Evolutionary conservation across 2,888 invertebrate genomes (phyloP).

Genomic region (Spatulosminthurus flaviceps): DNA sequence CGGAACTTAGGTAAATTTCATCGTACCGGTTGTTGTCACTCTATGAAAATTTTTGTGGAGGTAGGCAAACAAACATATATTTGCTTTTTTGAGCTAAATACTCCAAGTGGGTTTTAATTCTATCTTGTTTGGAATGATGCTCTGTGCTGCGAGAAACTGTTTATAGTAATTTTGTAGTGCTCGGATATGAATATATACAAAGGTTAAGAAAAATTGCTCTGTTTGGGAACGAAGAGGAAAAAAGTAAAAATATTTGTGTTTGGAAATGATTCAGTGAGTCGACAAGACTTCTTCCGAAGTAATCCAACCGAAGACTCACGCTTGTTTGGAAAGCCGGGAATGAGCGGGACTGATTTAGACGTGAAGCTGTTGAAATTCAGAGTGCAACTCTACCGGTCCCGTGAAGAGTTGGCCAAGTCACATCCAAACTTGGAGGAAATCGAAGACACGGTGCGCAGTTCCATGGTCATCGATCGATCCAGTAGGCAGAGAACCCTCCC

Average conservation of each 20-base stretch:
- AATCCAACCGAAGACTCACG: neutral
- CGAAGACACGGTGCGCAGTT: conserved; percentile 59
- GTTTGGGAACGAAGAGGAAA: no score
- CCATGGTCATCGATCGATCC: conserved; percentile 60
- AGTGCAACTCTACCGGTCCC: conserved; percentile 57
- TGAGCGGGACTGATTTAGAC: conserved; percentile 52
- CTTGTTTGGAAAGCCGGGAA: conserved; percentile 21
- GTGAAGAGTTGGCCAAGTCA: conserved; percentile 58
- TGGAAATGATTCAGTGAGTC: conserved; percentile 2
- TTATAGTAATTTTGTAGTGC: no score
- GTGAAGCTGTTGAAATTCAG: conserved; percentile 57
- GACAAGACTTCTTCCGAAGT: conserved; percentile 20
- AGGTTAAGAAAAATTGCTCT: neutral
- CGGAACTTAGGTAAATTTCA: no score
- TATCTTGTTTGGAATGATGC: no score
- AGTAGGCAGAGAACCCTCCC: conserved; percentile 53
- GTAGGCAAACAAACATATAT: no score
- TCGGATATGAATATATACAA: neutral
- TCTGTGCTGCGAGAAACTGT: no score
- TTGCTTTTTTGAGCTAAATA: no score
- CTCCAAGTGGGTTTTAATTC: no score
- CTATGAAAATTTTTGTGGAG: no score
- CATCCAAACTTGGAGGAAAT: conserved; percentile 58
- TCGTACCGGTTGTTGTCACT: no score
- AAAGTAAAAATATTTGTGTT: conserved; percentile 22